These are phyloP conservation scores for Drosophila tristis DNA, from an alignment of 1,140 invertebrate species.

Conservation along the genomic window DNA sequence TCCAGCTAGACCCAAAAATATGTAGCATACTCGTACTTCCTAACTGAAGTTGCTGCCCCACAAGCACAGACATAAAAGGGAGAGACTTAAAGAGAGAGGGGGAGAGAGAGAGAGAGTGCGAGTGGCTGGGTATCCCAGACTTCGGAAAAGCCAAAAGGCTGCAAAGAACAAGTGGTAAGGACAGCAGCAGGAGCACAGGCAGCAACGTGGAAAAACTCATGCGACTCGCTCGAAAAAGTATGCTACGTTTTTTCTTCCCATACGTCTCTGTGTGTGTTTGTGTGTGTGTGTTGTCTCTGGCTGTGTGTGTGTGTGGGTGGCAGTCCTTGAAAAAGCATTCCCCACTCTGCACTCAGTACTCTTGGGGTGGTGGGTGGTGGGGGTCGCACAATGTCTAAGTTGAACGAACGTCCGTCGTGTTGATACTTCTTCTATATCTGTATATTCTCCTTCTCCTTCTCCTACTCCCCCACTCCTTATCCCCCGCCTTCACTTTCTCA, in stretches of 20 bases:
- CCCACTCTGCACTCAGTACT: conserved; percentile 27
- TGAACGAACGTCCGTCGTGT: conserved; percentile 64
- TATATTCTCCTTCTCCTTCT: conserved; percentile 13
- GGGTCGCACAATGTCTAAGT: conserved; percentile 63
- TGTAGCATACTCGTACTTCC: conserved; percentile 77
- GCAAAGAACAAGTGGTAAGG: conserved; percentile 55
- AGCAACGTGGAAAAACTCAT: conserved; percentile 73
- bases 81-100: background rate
- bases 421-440: conserved; percentile 14
- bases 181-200: conserved; percentile 28
- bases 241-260: conserved; percentile 67
- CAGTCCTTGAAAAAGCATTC: conserved; percentile 73
- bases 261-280: conserved; percentile 27
- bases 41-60: conserved; percentile 61
- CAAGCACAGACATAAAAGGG: conserved; percentile 31
- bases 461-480: background rate
- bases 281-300: conserved; percentile 13
- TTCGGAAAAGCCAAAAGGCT: conserved; percentile 12
- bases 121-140: conserved; percentile 4
- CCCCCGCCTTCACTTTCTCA: conserved; percentile 4
- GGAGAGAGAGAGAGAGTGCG: conserved; percentile 12
- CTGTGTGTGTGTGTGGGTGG: conserved; percentile 44
- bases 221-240: conserved; percentile 79
- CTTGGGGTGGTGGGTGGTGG: too few relatives aligned
- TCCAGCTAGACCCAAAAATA: conserved; percentile 76